Evolutionary conservation across 2,888 invertebrate species (phyloP).

Genomic region (Andricus curvator): DNA sequence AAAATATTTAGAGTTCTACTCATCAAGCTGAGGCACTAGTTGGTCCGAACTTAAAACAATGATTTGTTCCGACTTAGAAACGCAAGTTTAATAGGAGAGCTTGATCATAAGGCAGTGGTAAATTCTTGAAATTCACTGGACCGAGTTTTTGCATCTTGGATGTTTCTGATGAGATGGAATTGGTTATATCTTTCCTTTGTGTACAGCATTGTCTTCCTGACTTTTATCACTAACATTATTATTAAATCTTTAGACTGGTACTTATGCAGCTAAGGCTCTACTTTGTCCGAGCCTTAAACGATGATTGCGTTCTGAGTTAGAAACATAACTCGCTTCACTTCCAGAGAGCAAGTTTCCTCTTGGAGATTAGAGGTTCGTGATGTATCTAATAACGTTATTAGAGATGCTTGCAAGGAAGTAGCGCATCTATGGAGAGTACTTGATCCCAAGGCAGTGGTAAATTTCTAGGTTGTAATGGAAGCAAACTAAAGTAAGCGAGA

Average conservation of each 20-base stretch:
- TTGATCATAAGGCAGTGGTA: no score
- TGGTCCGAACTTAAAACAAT: no score
- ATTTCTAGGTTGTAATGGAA: slow-evolving; percentile 72
- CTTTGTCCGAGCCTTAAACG: not conserved
- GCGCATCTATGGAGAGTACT: slow-evolving; percentile 67
- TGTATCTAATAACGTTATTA: slow-evolving; percentile 76
- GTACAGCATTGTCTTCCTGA: no score
- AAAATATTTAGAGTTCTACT: no score
- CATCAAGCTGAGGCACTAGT: no score
- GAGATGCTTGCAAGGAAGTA: slow-evolving; percentile 68
- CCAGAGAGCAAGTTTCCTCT: slow-evolving; percentile 52
- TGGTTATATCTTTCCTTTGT: no score
- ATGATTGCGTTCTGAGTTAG: slow-evolving; percentile 47
- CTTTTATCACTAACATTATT: not conserved
- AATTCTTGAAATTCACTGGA: no score
- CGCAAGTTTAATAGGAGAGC: no score
- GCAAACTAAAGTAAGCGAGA: slow-evolving; percentile 65
- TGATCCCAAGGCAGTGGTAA: slow-evolving; percentile 71
- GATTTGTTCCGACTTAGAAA: no score
- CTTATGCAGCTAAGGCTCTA: not conserved
- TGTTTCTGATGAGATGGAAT: no score
- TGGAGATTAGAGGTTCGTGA: slow-evolving; percentile 71
- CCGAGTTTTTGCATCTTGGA: no score
- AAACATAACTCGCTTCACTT: slow-evolving; percentile 35
- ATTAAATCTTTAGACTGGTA: not conserved